Conservation (phyloP, 1,140 invertebrate species). For the Delia radicum region DNA sequence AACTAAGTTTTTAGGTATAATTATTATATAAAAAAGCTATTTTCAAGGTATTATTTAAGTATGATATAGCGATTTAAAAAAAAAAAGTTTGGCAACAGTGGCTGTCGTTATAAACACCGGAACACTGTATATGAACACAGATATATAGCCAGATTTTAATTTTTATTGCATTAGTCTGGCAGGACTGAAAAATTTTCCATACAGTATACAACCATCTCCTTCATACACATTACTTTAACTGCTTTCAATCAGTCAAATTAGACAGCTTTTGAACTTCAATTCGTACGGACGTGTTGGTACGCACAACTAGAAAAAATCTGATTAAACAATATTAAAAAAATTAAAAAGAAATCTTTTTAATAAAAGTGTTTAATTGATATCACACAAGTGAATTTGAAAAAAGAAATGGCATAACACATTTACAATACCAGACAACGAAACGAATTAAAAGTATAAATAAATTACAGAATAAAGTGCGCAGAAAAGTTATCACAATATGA, state of each 20-base stretch:
- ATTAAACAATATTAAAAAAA: conserved; percentile 4
- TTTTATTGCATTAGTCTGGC: no score
- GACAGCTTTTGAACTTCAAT: conserved; percentile 1
- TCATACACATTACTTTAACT: neutral
- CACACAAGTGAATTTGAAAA: neutral
- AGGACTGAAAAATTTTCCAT: neutral
- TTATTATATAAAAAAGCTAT: no score
- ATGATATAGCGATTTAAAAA: no score
- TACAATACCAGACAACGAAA: neutral
- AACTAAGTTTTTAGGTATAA: no score
- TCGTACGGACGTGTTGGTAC: neutral
- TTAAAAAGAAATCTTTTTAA: neutral
- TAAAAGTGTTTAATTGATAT: conserved; percentile 4
- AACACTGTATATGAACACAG: no score
- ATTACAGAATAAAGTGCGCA: neutral
- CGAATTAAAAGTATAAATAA: no score
- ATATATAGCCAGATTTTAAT: no score
- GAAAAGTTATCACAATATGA: neutral
- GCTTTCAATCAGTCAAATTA: neutral
- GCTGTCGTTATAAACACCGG: no score
- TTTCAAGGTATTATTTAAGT: no score
- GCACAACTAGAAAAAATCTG: neutral
- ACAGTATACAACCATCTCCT: neutral
- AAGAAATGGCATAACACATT: neutral
- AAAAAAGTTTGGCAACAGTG: no score